These are phyloP conservation scores for Ctenomys sociabilis DNA, from an alignment of 2,113 vertebrate genomes.

Conservation along the genomic window DNA sequence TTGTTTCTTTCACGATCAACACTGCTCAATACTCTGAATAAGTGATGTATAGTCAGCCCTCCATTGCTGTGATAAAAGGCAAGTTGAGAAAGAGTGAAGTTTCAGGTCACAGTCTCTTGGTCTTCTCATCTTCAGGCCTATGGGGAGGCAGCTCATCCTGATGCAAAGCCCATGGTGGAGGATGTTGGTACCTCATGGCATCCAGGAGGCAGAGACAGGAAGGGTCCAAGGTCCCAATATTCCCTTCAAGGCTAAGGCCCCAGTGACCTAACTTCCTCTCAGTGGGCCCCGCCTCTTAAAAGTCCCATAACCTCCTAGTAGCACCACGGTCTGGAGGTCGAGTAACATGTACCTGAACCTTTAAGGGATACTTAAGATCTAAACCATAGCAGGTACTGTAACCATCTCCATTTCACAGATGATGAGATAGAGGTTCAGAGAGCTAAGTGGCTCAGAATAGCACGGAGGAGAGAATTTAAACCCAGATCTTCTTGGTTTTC, in stretches of 20 bases:
- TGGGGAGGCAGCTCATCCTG: not conserved
- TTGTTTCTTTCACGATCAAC: not conserved
- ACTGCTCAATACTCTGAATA: not conserved
- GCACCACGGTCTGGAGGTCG: not conserved
- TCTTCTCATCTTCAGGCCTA: not conserved
- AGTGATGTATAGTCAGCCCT: not conserved
- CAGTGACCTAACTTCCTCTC: not conserved
- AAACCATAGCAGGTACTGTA: not conserved
- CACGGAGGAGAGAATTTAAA: not conserved
- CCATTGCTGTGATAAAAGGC: not conserved
- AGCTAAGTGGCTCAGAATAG: not conserved
- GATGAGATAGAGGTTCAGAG: not conserved
- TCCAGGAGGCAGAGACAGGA: not conserved
- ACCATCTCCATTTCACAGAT: not conserved
- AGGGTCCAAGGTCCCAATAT: not conserved
- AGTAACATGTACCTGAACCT: too few relatives aligned
- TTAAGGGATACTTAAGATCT: not conserved
- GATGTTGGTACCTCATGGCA: not conserved
- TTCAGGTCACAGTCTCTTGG: not conserved
- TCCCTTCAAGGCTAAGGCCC: not conserved
- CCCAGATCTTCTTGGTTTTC: not conserved
- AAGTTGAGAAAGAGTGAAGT: not conserved
- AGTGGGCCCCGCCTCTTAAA: not conserved
- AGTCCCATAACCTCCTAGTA: not conserved
- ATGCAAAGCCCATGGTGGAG: too few relatives aligned